Base-by-base conservation (phyloP, 2,888 invertebrate genomes). In the Macrophya annulata region DNA sequence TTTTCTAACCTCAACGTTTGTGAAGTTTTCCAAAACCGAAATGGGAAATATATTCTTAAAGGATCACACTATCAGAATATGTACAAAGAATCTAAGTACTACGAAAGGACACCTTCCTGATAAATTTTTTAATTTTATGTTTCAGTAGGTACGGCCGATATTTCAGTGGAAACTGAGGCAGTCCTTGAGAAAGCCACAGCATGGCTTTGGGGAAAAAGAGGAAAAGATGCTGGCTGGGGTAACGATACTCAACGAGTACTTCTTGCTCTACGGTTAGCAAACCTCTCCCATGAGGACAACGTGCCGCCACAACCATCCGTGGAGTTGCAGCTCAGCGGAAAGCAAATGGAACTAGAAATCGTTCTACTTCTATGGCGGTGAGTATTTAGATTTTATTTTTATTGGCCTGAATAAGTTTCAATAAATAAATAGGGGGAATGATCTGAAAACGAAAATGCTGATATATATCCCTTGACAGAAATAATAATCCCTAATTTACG, bases 301-400 rank as follows among this genome's bases (percentile, higher is more conserved):
- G 90, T 95, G 87, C 95, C 95, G 21, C 95, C 96, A 68, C 95
- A 95, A 84, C 95, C 95, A 86, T 95, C 95, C 1, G 92, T 96
- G 86, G 96, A 97, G 91, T 95, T 96, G 94, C 96, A 97, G 92
- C 95, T 98, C 79, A 97, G 97, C 25, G 96, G 96, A 48, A 98
- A 98, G 91, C 97, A 98, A 93, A 96, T 98, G 96, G 98, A 98
- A 93, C 96, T 98, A 82, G 98, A 98, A 91, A 96, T 98, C 86
- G 95, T 98, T 81, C 95, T 98, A 83, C 95, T 97, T 94, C 95
- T 98, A 88, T 97, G 97, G 95, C 96, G 97, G 45, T 48, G 45
- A 48, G 76, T 8, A 37, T 15, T 5, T 25, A 48, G 15, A 48
- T 76, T 48, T 76, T 5, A 62, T 62, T 31, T 62, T 9, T 25